Base-by-base conservation (phyloP, 2,888 invertebrate genomes). In the Diabrotica balteata region DNA sequence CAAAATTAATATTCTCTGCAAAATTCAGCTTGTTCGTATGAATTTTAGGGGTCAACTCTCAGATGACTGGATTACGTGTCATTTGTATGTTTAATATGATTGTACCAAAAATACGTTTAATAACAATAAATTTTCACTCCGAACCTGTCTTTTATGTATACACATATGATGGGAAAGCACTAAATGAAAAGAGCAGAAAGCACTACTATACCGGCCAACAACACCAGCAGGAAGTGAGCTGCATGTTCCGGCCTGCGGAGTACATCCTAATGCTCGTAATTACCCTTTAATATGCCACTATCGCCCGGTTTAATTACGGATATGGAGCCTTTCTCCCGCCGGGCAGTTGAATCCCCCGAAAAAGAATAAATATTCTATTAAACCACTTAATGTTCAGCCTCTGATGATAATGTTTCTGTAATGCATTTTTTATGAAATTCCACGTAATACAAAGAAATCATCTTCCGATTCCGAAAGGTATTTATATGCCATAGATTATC, bases 221-320 rank as follows among this genome's bases (percentile, higher is more conserved):
- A 59, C 59, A 65, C 59, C 67, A 55, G 67, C 77, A 75, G 78
- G 79, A 79, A 78, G 77, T 72, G 72, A 74, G 67, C 76, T 73
- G 70, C 71, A 68, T 73, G 76, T 78, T 80, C 79, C 79, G 77
- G 76, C 71, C 49, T 64, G 63, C 75, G 73, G 75, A 76, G 76
- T 69, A 72, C 72, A 72, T 72, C 72, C 72, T 79, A 78, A 80
- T 79, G 76, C 77, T 72, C 75, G 74, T 79, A 79, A 80, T 80
- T 79, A 79, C 77, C 74, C 77, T 79, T 78, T 79, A 80, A 80
- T 80, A 77, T 77, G 75, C 73, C 73, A 73, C 75, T 75, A 77
- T 75, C 74, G 68, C 73, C 71, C 72, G 69, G 70, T 66, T 73
- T 72, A 68, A 70, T 72, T 67, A 72, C 75, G 73, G 78, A 73